phyloP scores from a whole-genome alignment of 2,797 vertebrate genomes.

The Xerus rutilus region DNA sequence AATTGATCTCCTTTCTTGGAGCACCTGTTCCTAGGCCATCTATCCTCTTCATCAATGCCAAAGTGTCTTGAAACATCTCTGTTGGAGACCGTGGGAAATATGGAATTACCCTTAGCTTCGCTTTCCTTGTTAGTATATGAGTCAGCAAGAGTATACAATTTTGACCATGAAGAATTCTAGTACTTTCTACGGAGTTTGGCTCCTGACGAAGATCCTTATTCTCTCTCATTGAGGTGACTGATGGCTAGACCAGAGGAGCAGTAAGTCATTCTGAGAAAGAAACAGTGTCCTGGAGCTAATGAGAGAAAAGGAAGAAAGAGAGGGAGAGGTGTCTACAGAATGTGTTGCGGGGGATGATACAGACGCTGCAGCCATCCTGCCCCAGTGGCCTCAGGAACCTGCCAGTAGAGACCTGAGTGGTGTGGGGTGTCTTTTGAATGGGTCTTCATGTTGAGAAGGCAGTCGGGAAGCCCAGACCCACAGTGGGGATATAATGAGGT shows the following conservation, averaged over 20 bases:
- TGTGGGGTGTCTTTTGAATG: not conserved
- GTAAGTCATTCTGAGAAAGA: not conserved
- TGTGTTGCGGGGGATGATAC: accelerated
- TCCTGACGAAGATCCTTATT: not conserved
- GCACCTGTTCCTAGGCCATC: not conserved
- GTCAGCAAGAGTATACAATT: not conserved
- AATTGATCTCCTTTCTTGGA: not conserved
- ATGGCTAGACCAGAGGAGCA: not conserved
- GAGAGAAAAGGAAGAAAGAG: not conserved
- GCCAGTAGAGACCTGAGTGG: accelerated
- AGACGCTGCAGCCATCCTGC: not conserved
- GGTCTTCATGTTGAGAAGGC: not conserved
- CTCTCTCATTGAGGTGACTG: not conserved
- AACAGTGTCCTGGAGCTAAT: not conserved
- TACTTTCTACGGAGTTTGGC: not conserved
- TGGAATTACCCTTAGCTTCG: not conserved
- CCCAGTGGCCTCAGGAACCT: not conserved
- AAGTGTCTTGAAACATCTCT: not conserved
- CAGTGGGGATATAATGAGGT: accelerated
- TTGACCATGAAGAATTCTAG: not conserved
- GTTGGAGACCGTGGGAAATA: not conserved
- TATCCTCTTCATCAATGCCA: not conserved
- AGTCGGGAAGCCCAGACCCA: not conserved
- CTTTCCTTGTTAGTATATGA: not conserved
- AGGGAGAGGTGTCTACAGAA: not conserved